A percentile compares a stretch with the other conserved stretches of the same genome.
Evolutionary conservation across 1,140 invertebrate genomes (phyloP).

Genomic region (Drosophila fuyamai): DNA sequence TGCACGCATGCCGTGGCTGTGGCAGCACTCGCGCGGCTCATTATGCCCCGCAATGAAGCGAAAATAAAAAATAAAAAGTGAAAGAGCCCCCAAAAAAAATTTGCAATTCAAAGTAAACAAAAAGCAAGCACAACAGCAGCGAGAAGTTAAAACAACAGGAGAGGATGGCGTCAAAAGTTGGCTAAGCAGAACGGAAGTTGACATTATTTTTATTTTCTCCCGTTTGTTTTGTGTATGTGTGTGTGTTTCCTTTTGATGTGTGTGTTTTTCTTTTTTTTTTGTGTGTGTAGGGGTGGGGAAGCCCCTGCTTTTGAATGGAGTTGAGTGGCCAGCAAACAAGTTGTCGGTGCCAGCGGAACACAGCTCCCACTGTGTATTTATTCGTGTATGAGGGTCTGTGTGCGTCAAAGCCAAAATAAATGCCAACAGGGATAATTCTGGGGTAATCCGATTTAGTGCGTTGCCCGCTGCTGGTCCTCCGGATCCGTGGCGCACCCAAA

Average conservation of each 20-base stretch:
- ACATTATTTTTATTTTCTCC: conserved; percentile 73
- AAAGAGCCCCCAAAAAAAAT: conserved; percentile 36
- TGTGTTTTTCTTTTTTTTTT: conserved; percentile 26
- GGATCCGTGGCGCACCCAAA: conserved; percentile 8
- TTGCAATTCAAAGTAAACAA: conserved; percentile 54
- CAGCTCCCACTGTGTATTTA: conserved; percentile 12
- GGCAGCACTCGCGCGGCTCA: conserved; percentile 43
- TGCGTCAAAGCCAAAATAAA: conserved; percentile 64
- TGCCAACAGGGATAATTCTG: conserved; percentile 80
- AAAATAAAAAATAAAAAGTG: conserved; percentile 49
- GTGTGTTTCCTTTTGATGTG: conserved; percentile 31
- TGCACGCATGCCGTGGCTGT: conserved; percentile 57
- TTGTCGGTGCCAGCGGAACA: conserved; percentile 24
- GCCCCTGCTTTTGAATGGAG: conserved; percentile 6
- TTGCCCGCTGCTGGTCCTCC: conserved; percentile 34
- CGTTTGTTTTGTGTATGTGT: conserved; percentile 32
- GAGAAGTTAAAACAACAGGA: conserved; percentile 41
- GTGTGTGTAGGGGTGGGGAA: neutral
- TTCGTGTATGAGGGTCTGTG: conserved; percentile 8
- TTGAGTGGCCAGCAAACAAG: conserved; percentile 51
- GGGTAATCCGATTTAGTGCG: conserved; percentile 78
- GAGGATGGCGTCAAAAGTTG: conserved; percentile 52
- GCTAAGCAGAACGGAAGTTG: conserved; percentile 68
- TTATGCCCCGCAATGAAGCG: conserved; percentile 61
- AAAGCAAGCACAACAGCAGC: conserved; percentile 34